Evolutionary conservation across 1,140 invertebrate genomes (phyloP).

Genomic region (Pectinophora gossypiella): DNA sequence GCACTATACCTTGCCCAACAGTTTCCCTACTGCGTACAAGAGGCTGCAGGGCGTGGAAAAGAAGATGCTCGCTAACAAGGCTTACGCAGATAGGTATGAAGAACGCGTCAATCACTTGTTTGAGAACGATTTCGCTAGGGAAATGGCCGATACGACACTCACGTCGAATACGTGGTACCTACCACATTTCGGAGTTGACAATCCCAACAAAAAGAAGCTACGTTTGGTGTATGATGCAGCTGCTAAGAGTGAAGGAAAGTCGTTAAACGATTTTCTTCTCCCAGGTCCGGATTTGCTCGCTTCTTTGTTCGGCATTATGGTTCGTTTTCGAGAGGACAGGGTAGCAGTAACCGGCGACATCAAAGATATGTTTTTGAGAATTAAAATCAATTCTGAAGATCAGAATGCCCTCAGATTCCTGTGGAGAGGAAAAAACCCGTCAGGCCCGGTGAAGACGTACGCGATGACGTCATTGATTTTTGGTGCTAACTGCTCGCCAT

Average conservation of each 20-base stretch:
- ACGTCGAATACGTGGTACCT: too few relatives aligned
- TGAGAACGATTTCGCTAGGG: neutral
- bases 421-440: neutral
- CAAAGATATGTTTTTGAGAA: neutral
- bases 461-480: too few relatives aligned
- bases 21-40: too few relatives aligned
- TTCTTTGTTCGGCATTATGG: too few relatives aligned
- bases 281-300: conserved; percentile 20
- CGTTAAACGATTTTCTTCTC: neutral
- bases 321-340: conserved; percentile 14
- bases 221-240: neutral
- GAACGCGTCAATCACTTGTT: too few relatives aligned
- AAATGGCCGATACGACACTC: too few relatives aligned
- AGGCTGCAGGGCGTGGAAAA: neutral
- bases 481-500: too few relatives aligned
- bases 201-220: conserved; percentile 13
- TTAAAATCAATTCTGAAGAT: neutral
- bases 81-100: too few relatives aligned
- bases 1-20: neutral
- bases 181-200: too few relatives aligned
- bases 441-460: too few relatives aligned
- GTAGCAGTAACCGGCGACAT: too few relatives aligned
- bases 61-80: conserved; percentile 6
- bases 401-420: too few relatives aligned
- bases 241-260: neutral